Evolutionary conservation across 2,797 vertebrate species (phyloP).

Genomic region (Lithobates sylvaticus): DNA sequence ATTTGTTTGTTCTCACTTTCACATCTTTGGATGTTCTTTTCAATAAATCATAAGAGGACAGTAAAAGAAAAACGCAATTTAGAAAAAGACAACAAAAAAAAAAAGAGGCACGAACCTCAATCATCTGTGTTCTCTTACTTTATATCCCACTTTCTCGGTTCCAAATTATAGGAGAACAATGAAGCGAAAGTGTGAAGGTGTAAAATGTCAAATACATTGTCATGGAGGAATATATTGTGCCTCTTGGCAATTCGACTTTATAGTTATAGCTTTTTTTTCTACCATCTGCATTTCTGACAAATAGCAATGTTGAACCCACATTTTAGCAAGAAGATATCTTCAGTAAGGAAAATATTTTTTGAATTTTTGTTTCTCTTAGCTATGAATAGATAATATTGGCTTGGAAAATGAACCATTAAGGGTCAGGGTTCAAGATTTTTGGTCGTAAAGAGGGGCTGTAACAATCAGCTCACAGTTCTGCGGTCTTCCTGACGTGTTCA

Average conservation of each 20-base stretch:
- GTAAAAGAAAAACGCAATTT: not conserved
- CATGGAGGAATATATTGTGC: not conserved
- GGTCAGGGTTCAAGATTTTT: no score
- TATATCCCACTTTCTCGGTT: not conserved
- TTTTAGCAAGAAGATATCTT: no score
- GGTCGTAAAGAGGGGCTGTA: no score
- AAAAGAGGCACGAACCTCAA: not conserved
- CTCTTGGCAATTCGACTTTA: not conserved
- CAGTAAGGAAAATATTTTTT: no score
- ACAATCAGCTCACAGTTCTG: no score
- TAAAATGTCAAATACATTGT: not conserved
- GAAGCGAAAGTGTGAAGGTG: not conserved
- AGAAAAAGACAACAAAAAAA: not conserved
- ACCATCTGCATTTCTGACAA: not conserved
- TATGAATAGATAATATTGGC: no score
- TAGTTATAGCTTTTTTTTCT: not conserved
- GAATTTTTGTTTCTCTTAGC: no score
- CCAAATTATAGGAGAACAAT: conserved; percentile 1
- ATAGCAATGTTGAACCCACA: not conserved
- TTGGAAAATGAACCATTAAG: no score
- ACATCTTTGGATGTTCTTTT: not conserved
- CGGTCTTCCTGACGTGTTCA: no score
- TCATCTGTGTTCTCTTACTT: not conserved
- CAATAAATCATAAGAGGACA: not conserved
- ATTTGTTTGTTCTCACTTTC: no score